Conservation (phyloP, 2,797 vertebrate species). For the Galagoides demidoff region DNA sequence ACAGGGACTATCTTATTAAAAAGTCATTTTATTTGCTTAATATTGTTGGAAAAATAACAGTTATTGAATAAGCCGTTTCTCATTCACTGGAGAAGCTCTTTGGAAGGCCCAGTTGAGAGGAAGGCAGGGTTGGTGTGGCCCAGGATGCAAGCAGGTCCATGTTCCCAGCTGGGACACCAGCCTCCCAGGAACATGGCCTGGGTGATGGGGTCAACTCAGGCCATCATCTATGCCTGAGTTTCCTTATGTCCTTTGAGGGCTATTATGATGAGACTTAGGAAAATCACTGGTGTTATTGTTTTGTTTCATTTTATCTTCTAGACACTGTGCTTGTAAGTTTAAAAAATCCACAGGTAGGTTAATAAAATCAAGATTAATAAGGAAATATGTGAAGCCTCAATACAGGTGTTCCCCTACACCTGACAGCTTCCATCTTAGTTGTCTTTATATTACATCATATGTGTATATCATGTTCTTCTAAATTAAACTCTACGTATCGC, state of each 20-base stretch:
- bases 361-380: background rate
- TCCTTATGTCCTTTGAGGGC: background rate
- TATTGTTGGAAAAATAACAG: constrained; percentile 53
- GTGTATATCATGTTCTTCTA: background rate
- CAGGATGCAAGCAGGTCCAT: fast-evolving
- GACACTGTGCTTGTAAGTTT: background rate
- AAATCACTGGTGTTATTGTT: background rate
- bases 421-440: background rate
- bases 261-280: background rate
- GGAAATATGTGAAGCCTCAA: background rate
- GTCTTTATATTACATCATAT: background rate
- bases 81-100: constrained; percentile 1
- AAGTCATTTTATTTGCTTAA: constrained; percentile 70
- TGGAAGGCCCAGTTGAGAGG: background rate
- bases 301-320: constrained; percentile 19
- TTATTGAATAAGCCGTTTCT: constrained; percentile 63
- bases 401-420: background rate
- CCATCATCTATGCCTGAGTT: background rate
- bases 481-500: background rate
- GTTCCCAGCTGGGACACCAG: fast-evolving
- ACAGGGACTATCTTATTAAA: constrained; percentile 75
- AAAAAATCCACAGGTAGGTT: background rate
- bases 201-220: too few relatives aligned
- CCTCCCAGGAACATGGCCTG: background rate
- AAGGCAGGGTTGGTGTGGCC: background rate